Percentiles rank a stretch among this genome's conserved stretches.
These are phyloP conservation scores for Psittacus erithacus DNA, from an alignment of 2,113 vertebrate genomes.

Conservation along the genomic window DNA sequence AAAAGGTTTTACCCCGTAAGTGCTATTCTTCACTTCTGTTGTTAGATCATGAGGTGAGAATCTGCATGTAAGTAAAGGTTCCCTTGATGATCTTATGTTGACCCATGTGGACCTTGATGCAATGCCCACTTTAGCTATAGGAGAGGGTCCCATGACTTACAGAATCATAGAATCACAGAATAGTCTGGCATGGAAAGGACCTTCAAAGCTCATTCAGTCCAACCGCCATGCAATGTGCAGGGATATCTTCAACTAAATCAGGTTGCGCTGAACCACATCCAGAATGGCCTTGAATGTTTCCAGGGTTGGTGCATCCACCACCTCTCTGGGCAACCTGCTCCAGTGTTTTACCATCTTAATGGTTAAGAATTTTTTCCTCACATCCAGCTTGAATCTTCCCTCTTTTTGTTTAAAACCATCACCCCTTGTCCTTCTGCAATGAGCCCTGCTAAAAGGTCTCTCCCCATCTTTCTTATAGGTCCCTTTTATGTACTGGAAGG, in stretches of 20 bases:
- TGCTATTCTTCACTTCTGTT: conserved; percentile 34
- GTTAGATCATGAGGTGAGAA: neutral
- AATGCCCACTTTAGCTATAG: neutral
- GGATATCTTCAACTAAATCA: neutral
- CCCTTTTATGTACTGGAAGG: neutral
- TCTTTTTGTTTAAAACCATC: neutral
- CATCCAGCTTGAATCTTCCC: neutral
- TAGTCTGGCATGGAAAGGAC: neutral
- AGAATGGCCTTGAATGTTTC: neutral
- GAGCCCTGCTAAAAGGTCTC: neutral
- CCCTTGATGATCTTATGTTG: neutral
- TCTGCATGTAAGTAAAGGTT: neutral
- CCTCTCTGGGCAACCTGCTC: neutral
- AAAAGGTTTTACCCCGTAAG: neutral
- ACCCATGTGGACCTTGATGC: neutral
- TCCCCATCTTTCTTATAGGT: neutral
- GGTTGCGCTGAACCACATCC: neutral
- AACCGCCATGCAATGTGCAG: neutral
- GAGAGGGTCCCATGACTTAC: neutral
- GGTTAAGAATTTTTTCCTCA: neutral
- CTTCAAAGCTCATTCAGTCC: neutral
- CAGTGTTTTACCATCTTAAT: neutral
- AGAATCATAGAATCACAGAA: neutral
- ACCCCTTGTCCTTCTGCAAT: neutral
- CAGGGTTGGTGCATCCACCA: neutral